Conservation (phyloP, 2,888 invertebrate genomes). For the Entomobrya multifasciata region DNA sequence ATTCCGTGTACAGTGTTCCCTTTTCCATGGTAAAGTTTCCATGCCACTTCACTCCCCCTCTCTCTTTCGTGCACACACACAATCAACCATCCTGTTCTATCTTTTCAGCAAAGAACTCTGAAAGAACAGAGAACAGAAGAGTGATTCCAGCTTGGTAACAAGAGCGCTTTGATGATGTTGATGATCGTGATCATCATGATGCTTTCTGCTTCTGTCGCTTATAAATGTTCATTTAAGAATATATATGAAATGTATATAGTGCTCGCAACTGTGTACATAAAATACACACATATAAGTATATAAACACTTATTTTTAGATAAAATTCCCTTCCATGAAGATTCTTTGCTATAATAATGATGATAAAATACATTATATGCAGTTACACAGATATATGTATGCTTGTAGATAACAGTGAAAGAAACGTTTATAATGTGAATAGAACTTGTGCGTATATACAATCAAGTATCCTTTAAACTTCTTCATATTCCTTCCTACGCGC, state of each 20-base stretch:
- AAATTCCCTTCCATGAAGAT: background rate
- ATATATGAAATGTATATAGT: background rate
- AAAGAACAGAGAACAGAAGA: background rate
- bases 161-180: background rate
- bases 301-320: background rate
- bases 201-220: background rate
- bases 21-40: background rate
- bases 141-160: slow-evolving; percentile 43
- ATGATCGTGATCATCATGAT: slow-evolving; percentile 20
- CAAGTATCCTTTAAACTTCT: slow-evolving; percentile 21
- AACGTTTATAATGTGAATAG: background rate
- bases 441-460: slow-evolving; percentile 2
- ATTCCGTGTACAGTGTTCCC: background rate
- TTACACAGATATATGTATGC: too few relatives aligned
- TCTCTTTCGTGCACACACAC: background rate
- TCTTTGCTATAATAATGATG: background rate
- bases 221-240: background rate
- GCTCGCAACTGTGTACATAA: background rate
- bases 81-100: slow-evolving; percentile 32
- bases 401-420: too few relatives aligned
- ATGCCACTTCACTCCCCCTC: background rate
- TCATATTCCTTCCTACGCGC: slow-evolving; percentile 14
- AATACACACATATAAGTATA: background rate
- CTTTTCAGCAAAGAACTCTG: background rate
- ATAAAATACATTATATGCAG: too few relatives aligned